Base-by-base conservation (phyloP, 1,140 invertebrate species). In the Andricus grossulariae region DNA sequence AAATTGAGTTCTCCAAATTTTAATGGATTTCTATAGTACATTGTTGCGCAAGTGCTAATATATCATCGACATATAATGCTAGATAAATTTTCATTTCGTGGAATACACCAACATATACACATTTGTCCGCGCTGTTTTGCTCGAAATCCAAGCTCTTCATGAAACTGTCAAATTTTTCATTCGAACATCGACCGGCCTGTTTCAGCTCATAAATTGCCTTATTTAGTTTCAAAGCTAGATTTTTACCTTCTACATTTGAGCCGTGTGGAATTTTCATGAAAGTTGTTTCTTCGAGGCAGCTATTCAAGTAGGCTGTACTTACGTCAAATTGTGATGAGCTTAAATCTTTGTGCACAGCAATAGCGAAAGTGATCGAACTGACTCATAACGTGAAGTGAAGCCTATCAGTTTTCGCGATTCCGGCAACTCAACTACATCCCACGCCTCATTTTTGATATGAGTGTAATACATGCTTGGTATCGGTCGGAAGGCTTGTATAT, bases 381-480 rank as follows among this genome's bases (percentile, higher is more conserved):
- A 73, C n/a, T 75, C 57, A 75, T 50, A 75, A 32, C 82, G 88
- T n/a, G 71, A 90, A 81, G 84, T 89, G 55, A 80, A 88, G 2
- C 81, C 79, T n/a, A 90, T 88, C 1, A 82, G 4, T 78, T 85
- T 88, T 15, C 79, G 76, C 13, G 88, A 72, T 12, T 32, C 6
- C 0, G 76, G 75, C 71, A 75, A 73, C 50, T 73, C 3, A 0
- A 79, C 76, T 0, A 85, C 6, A n/a, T 73, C 60, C 83, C 84
- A 84, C 0, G 82, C 85, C 8, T 75, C 15, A 70, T 86, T 87
- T 73, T 76, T 73, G 6, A 51, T 25, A 21, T 83, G 82, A 19
- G 83, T 82, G 70, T 25, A 2, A 72, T 49, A 32, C 21, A 25
- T 3, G 45, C 51, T 15, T 57, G 16, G 49, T 80, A 80, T 19